Base-by-base conservation (phyloP, 2,113 vertebrate genomes). In the Anoplopoma fimbria region DNA sequence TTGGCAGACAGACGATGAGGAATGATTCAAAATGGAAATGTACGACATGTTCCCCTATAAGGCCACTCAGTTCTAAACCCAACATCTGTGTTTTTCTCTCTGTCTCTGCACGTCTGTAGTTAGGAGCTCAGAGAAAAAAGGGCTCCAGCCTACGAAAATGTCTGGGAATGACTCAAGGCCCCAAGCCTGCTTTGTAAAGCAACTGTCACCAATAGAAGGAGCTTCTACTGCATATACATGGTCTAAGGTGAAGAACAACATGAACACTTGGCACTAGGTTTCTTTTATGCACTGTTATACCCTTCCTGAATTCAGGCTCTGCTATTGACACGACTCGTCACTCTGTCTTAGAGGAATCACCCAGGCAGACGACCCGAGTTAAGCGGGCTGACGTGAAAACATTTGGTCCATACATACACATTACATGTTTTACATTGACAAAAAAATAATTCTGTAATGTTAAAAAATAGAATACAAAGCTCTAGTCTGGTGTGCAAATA, bases 391-490 rank as follows among this genome's bases (percentile, higher is more conserved):
- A 80, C 79, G 83, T 72, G 94, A 84, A 93, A 93, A 92, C 89
- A 58, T 96, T 96, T 96, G 95, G 95, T 96, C 95, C 95, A 89
- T 92, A 94, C 90, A 77, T 88, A 94, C 89, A 89, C 93, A 90
- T 89, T 93, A 92, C 69, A 92, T 89, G 87, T 92, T 94, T 94
- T 91, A 95, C 94, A 94, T 87, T 88, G 93, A 93, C 89, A 93
- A 95, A 93, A 95, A 93, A 96, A 95, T 95, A 94, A 93, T 93
- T 95, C 90, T 95, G 94, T 93, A 94, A 94, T 94, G 94, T 91
- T 95, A 94, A 93, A 95, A 95, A 94, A 94, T 94, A 95, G 93
- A 95, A 94, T 94, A 94, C 93, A 95, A 95, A 94, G 93, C 94
- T 95, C 93, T 95, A 94, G 87, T 93, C 90, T 91, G 90, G 91